phyloP scores from a whole-genome alignment of 2,113 vertebrate genomes.

The Calyptomena viridis region DNA sequence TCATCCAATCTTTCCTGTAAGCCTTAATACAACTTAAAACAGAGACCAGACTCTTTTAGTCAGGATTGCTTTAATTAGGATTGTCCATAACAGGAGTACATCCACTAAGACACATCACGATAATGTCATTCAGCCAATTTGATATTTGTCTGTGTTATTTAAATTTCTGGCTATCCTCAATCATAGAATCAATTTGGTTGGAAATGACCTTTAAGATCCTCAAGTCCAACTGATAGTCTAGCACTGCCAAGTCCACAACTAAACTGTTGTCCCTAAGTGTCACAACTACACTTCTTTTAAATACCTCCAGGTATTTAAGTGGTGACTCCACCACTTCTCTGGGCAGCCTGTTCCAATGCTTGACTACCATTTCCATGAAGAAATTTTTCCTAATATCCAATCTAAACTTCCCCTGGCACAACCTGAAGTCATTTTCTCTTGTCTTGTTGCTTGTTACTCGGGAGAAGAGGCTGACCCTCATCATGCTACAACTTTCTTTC shows the following conservation, averaged over 20 bases:
- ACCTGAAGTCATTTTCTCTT: background rate
- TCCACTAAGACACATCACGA: background rate
- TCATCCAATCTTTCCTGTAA: background rate
- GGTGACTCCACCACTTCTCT: background rate
- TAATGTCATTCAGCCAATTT: background rate
- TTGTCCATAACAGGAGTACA: background rate
- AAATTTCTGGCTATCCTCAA: background rate
- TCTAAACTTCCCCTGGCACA: background rate
- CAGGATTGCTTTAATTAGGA: background rate
- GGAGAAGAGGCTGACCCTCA: fast-evolving
- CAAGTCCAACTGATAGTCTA: background rate
- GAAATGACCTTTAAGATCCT: background rate
- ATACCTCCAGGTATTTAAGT: background rate
- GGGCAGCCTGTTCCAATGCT: background rate
- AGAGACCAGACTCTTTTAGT: background rate
- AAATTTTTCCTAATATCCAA: background rate
- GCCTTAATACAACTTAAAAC: background rate
- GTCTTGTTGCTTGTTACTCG: background rate
- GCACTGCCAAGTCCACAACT: background rate
- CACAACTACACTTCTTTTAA: background rate
- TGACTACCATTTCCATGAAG: background rate
- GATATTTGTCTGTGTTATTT: background rate
- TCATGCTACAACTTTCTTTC: background rate
- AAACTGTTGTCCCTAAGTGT: background rate
- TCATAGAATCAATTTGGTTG: background rate